A percentile compares a stretch with the other conserved stretches of the same genome.
phyloP scores from a whole-genome alignment of 2,113 vertebrate genomes.

The Caranx melampygus region DNA sequence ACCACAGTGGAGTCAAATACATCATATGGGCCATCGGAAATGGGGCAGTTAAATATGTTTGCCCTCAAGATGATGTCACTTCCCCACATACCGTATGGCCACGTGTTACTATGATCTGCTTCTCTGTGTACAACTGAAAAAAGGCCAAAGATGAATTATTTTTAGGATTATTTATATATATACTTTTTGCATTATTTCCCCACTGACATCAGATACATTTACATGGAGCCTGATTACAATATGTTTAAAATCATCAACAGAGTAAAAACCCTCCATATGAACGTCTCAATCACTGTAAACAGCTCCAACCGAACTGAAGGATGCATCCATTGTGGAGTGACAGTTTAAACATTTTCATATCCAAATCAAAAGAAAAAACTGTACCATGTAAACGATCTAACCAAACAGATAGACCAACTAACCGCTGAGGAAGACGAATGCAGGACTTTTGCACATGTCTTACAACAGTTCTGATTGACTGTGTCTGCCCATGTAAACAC shows the following conservation, averaged over 20 bases:
- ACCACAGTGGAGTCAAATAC: constrained; percentile 50
- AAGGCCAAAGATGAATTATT: constrained; percentile 3
- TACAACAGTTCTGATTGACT: no score
- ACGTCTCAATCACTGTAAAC: neutral
- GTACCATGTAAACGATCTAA: neutral
- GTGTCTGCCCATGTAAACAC: no score
- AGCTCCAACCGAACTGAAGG: neutral
- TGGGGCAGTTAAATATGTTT: constrained; percentile 23
- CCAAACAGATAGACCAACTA: neutral
- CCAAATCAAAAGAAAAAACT: neutral
- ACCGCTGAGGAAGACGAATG: neutral
- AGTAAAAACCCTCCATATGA: neutral
- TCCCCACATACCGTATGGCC: neutral
- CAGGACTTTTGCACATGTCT: no score
- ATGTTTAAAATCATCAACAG: neutral
- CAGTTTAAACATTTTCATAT: neutral
- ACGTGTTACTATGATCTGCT: neutral
- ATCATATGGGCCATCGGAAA: constrained; percentile 36
- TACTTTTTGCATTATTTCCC: neutral
- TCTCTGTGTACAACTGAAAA: constrained; percentile 9
- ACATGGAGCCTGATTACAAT: neutral
- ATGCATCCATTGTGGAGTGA: neutral
- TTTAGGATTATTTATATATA: neutral
- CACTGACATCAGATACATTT: neutral
- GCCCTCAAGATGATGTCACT: constrained; percentile 27